These are phyloP conservation scores for Sciurus carolinensis DNA, from an alignment of 2,797 vertebrate species.

Conservation along the genomic window DNA sequence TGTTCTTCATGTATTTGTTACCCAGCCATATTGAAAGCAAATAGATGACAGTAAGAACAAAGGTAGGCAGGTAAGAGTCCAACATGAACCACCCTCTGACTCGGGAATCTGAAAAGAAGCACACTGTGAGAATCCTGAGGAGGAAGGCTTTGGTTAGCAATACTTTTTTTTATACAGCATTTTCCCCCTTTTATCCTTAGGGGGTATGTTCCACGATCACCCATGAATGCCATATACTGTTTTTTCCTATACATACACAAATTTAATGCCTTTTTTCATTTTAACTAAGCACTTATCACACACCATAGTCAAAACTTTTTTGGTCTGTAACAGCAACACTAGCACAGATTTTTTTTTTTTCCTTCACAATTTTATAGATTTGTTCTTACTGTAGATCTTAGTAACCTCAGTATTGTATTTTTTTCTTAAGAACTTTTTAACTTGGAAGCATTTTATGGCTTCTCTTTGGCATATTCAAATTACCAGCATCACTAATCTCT, in stretches of 20 bases:
- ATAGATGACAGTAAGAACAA: conserved; percentile 91
- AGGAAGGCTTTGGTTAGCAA: fast-evolving
- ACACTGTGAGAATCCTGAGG: background rate
- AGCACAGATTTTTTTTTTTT: background rate
- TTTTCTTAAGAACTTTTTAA: background rate
- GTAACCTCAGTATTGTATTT: background rate
- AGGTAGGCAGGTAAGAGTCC: conserved; percentile 94
- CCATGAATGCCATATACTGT: too few species aligned
- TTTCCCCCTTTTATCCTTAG: background rate
- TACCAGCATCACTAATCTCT: background rate
- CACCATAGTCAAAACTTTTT: too few species aligned
- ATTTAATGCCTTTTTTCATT: background rate
- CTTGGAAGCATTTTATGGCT: background rate
- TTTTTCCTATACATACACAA: background rate
- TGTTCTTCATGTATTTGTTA: conserved; percentile 92
- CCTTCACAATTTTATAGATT: background rate
- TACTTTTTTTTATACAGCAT: fast-evolving
- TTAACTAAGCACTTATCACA: background rate
- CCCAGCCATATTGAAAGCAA: conserved; percentile 92
- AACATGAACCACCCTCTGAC: conserved; percentile 94
- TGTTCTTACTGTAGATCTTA: background rate
- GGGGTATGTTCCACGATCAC: background rate
- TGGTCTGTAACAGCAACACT: background rate
- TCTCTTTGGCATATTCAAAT: too few species aligned
- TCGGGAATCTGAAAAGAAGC: conserved; percentile 90